Percentiles rank a stretch among this genome's conserved stretches.
Evolutionary conservation across 2,888 invertebrate species (phyloP).

Genomic region (Bursaphelenchus okinawaensis): DNA sequence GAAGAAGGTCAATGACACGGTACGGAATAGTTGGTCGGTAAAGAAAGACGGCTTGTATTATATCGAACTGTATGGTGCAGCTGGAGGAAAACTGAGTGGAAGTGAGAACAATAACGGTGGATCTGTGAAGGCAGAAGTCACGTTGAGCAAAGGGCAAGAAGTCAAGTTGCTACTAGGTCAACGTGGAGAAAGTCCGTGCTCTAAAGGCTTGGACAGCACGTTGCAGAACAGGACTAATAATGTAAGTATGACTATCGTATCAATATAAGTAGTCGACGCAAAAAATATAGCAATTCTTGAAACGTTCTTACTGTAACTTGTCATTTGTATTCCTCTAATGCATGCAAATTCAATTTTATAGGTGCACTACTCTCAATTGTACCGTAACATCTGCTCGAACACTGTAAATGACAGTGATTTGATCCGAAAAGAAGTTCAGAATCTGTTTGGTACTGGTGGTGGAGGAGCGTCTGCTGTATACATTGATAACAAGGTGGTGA

Average conservation of each 20-base stretch:
- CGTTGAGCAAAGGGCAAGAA: constrained; percentile 16
- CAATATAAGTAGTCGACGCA: too few relatives aligned
- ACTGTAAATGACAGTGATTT: constrained; percentile 6
- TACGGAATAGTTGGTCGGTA: background rate
- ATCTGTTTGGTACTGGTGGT: constrained; percentile 33
- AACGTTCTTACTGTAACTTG: too few relatives aligned
- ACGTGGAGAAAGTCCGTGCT: constrained; percentile 27
- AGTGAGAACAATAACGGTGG: constrained; percentile 26
- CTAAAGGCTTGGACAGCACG: background rate
- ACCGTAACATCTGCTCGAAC: background rate
- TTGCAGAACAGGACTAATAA: background rate
- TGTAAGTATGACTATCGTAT: too few relatives aligned
- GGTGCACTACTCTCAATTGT: background rate
- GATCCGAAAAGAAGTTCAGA: constrained; percentile 9
- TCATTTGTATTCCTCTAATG: background rate
- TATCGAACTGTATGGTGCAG: constrained; percentile 32
- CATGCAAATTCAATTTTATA: too few relatives aligned
- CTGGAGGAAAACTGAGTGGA: constrained; percentile 26
- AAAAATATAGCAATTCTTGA: too few relatives aligned
- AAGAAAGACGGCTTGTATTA: constrained; percentile 9
- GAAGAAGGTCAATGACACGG: background rate
- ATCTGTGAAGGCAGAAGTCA: constrained; percentile 20
- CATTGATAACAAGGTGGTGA: constrained; percentile 17
- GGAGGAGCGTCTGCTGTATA: constrained; percentile 34
- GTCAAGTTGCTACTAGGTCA: constrained; percentile 28